Evolutionary conservation across 1,140 invertebrate species (phyloP).

Genomic region (Cardiocondyla obscurior): DNA sequence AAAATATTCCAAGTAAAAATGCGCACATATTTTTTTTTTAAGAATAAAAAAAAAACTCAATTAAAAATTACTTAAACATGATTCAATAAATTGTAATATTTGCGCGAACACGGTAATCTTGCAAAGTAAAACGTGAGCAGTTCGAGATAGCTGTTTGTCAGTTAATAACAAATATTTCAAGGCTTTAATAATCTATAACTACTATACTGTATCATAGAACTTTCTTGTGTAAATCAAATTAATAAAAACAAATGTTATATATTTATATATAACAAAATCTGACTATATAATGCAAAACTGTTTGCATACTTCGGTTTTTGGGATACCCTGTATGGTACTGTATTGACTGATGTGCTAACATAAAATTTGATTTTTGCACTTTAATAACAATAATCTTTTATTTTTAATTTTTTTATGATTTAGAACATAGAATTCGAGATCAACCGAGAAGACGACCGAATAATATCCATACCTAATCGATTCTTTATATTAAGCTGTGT

Average conservation of each 20-base stretch:
- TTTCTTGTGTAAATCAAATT: conserved; percentile 6
- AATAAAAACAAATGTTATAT: too few species aligned
- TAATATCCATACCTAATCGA: conserved; percentile 88
- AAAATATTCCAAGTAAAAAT: conserved; percentile 5
- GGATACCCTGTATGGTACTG: conserved; percentile 22
- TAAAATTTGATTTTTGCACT: conserved; percentile 49
- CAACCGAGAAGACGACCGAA: conserved; percentile 41
- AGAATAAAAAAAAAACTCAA: neutral
- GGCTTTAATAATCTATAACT: conserved; percentile 18
- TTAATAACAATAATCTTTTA: conserved; percentile 50
- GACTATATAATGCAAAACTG: neutral
- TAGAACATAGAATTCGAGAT: conserved; percentile 52
- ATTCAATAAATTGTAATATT: conserved; percentile 23
- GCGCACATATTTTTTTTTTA: neutral
- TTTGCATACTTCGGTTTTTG: neutral
- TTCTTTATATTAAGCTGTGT: conserved; percentile 93
- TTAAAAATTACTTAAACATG: conserved; percentile 31
- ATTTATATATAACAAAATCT: too few species aligned
- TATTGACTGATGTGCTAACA: conserved; percentile 27
- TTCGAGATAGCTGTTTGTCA: conserved; percentile 12
- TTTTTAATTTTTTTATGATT: conserved; percentile 48
- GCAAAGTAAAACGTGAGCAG: conserved; percentile 10
- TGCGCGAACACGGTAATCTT: neutral
- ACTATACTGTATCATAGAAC: neutral
- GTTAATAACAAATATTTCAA: conserved; percentile 32